These are phyloP conservation scores for Aporrectodea caliginosa DNA, from an alignment of 1,140 invertebrate species.

Conservation along the genomic window DNA sequence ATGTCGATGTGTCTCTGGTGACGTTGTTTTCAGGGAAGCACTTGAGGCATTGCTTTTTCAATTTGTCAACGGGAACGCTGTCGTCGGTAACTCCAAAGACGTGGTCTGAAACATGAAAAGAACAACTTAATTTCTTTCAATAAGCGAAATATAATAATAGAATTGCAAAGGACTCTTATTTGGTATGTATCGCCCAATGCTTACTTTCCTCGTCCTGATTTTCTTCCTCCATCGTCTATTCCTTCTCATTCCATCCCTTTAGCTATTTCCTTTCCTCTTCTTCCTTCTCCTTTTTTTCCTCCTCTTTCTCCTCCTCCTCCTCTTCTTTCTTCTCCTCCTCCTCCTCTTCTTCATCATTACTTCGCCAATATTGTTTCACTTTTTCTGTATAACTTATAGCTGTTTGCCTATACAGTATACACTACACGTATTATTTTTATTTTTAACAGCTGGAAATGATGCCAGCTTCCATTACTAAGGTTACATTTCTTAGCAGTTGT, in stretches of 20 bases:
- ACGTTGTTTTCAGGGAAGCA: background rate
- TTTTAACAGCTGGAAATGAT: background rate
- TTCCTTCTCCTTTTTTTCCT: background rate
- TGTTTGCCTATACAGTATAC: background rate
- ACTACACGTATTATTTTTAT: background rate
- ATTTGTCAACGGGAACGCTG: background rate
- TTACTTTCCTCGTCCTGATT: no score
- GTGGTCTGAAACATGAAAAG: background rate
- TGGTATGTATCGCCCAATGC: no score
- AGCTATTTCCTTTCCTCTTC: background rate
- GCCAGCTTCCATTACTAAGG: background rate
- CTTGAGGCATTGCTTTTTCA: background rate
- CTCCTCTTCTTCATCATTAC: background rate
- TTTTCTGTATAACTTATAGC: background rate
- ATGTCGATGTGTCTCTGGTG: no score
- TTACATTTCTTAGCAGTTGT: background rate
- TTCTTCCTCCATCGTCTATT: no score
- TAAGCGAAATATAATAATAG: no score
- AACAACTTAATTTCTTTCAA: no score
- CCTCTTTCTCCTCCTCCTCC: conserved; percentile 1
- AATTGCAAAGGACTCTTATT: no score
- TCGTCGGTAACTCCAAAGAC: background rate
- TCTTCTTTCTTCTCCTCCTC: background rate
- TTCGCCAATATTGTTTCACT: background rate
- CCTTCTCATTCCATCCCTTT: no score